These are phyloP conservation scores for Melikaiella ostensackeni DNA, from an alignment of 2,888 invertebrate species.

Conservation along the genomic window DNA sequence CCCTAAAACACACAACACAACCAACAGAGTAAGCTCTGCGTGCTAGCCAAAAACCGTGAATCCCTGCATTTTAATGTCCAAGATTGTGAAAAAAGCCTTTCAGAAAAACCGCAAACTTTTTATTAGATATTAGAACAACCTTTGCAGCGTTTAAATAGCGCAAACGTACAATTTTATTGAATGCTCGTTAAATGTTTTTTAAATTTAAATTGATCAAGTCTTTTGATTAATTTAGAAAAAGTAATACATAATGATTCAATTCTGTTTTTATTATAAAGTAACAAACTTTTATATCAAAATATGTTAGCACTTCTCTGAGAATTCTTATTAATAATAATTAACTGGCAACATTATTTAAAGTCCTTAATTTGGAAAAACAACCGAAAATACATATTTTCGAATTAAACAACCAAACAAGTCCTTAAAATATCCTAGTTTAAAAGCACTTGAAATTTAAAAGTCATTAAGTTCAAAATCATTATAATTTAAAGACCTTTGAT, in stretches of 20 bases:
- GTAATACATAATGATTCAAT: too few relatives aligned
- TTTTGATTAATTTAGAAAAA: too few relatives aligned
- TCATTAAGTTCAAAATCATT: too few relatives aligned
- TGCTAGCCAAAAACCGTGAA: constrained; percentile 24
- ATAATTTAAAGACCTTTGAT: too few relatives aligned
- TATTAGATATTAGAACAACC: background rate
- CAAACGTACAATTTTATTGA: background rate
- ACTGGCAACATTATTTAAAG: too few relatives aligned
- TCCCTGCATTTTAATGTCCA: constrained; percentile 38
- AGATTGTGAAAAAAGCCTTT: background rate
- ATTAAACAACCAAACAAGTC: too few relatives aligned
- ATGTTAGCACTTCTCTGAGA: background rate
- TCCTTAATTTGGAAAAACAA: too few relatives aligned
- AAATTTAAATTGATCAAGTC: too few relatives aligned
- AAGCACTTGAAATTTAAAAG: too few relatives aligned
- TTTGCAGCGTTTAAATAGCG: background rate
- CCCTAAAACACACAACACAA: constrained; percentile 65
- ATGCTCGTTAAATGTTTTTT: background rate
- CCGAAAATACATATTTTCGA: too few relatives aligned
- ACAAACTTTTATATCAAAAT: background rate
- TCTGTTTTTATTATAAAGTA: too few relatives aligned
- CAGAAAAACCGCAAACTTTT: background rate
- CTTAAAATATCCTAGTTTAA: too few relatives aligned
- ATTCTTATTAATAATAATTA: background rate
- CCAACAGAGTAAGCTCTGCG: constrained; percentile 48